A percentile compares a stretch with the other conserved stretches of the same genome.
Conservation (phyloP, 1,140 invertebrate genomes). For the Trissolcus basalis region DNA sequence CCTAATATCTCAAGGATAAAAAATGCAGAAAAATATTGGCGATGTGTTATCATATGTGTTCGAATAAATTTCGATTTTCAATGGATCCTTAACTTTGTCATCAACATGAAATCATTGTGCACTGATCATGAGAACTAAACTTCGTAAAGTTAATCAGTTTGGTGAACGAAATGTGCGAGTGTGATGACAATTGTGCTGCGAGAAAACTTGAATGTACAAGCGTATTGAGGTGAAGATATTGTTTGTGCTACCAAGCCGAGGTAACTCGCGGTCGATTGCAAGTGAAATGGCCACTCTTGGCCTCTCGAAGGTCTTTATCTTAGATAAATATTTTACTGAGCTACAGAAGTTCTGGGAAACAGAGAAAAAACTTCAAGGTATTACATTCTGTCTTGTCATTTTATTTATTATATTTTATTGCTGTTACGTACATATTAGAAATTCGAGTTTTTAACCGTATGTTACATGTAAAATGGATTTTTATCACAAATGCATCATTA, state of each 20-base stretch:
- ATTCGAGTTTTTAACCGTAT: no score
- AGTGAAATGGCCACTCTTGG: constrained; percentile 90
- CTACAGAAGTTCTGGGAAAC: constrained; percentile 98
- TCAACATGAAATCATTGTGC: not conserved
- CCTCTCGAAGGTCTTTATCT: constrained; percentile 96
- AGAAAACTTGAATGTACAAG: constrained; percentile 27
- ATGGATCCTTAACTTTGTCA: no score
- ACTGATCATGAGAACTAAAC: not conserved
- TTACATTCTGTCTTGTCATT: constrained; percentile 20
- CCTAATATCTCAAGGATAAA: no score
- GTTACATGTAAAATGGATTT: no score
- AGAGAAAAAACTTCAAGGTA: constrained; percentile 96
- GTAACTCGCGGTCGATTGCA: constrained; percentile 24
- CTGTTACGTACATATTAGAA: no score
- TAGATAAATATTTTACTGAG: constrained; percentile 97
- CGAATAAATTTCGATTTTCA: not conserved
- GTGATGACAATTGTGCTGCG: constrained; percentile 65
- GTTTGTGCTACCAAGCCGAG: constrained; percentile 8
- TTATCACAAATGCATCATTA: no score
- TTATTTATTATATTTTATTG: no score
- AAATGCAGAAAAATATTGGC: constrained; percentile 9
- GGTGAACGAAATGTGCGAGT: constrained; percentile 68
- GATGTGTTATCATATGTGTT: constrained; percentile 7
- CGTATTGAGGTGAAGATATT: constrained; percentile 28
- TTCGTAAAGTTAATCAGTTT: constrained; percentile 5